These are phyloP conservation scores for Protomyctophum bolini DNA, from an alignment of 2,113 vertebrate genomes.

Conservation along the genomic window DNA sequence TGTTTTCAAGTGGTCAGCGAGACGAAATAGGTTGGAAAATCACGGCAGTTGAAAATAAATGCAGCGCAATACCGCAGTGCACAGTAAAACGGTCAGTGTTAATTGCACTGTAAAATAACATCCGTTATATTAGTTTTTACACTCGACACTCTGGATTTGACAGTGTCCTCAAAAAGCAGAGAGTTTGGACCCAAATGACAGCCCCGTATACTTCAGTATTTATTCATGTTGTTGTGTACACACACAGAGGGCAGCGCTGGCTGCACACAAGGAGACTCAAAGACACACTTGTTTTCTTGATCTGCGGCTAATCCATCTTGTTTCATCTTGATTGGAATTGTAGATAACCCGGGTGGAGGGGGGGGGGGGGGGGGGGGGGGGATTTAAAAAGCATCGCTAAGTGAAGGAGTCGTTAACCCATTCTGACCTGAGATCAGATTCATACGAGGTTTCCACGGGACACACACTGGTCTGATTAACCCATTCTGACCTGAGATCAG, in stretches of 20 bases:
- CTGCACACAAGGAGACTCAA: conserved; percentile 44
- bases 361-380: too few species aligned
- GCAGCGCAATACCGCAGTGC: background rate
- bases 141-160: too few species aligned
- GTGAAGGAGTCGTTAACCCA: conserved; percentile 56
- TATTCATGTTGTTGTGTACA: conserved; percentile 15
- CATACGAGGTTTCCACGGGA: too few species aligned
- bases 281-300: conserved; percentile 32
- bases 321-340: conserved; percentile 60
- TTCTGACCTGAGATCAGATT: too few species aligned
- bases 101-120: too few species aligned
- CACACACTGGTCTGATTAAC: too few species aligned
- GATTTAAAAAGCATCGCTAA: conserved; percentile 59
- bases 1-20: conserved; percentile 40
- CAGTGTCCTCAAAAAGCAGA: too few species aligned
- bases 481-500: too few species aligned
- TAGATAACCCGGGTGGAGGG: conserved; percentile 54
- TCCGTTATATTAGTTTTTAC: too few species aligned
- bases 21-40: conserved; percentile 28
- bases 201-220: background rate
- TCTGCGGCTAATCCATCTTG: conserved; percentile 24
- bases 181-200: background rate
- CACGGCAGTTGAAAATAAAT: conserved; percentile 3
- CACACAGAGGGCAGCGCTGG: conserved; percentile 25
- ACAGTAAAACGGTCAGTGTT: background rate